These are phyloP conservation scores for Linnaemya tessellans DNA, from an alignment of 2,888 invertebrate species.

Conservation along the genomic window DNA sequence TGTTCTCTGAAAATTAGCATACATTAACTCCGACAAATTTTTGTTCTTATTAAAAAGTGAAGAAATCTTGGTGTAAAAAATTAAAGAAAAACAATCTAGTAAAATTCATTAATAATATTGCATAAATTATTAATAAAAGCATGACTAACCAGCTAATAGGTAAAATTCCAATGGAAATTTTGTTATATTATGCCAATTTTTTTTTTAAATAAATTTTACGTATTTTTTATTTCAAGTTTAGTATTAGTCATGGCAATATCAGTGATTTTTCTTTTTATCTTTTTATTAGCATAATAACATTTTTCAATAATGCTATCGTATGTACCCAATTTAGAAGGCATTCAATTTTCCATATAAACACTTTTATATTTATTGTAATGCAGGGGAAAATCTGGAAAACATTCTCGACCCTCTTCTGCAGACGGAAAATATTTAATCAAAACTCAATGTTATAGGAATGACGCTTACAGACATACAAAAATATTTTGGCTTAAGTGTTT, in stretches of 20 bases:
- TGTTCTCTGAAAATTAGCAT: no score
- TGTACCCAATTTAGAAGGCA: neutral
- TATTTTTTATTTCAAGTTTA: neutral
- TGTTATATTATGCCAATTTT: neutral
- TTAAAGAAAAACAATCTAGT: no score
- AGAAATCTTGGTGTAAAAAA: no score
- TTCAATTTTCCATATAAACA: neutral
- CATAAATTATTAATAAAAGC: no score
- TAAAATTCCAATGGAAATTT: neutral
- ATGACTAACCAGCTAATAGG: no score
- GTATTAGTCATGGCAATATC: neutral
- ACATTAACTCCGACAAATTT: no score
- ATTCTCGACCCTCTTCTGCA: neutral
- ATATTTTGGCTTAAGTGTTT: neutral
- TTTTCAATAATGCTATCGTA: neutral
- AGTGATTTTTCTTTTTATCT: neutral
- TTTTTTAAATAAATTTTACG: neutral
- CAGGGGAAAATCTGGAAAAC: neutral
- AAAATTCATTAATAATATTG: no score
- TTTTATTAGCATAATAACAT: neutral
- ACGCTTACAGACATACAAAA: neutral
- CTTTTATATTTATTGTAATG: neutral
- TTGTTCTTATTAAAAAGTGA: no score
- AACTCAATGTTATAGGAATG: conserved; percentile 18
- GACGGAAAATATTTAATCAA: conserved; percentile 25